Base-by-base conservation (phyloP, 1,140 invertebrate species). In the Drosophila lowei region DNA sequence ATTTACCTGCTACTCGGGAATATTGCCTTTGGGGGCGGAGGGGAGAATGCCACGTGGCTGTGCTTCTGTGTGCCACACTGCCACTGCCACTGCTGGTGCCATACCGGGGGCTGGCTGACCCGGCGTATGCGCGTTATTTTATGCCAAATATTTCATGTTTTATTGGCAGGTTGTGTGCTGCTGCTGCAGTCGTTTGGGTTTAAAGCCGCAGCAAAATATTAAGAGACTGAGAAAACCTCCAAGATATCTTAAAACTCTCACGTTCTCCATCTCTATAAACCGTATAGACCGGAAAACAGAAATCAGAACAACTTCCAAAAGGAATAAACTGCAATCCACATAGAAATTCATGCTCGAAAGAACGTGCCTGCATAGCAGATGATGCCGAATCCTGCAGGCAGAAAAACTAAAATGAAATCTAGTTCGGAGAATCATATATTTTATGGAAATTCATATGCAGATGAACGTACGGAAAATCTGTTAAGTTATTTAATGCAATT, bases 91-190 rank as follows among this genome's bases (percentile, higher is more conserved):
- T 38, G 9, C 34, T 38, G 11, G 2, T 30, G 30, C 30, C 30
- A 30, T 30, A 30, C 34, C 3, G 11, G 34, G 3, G 3, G 3
- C 34, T 38, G 34, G 34, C 46, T 56, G 38, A 61, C 63, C 70
- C 38, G 59, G 58, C 71, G 64, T 60, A 72, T 77, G 66, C 72
- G 60, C 75, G 56, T 59, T 74, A 74, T 77, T 70, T 75, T 71
- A 75, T 74, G 46, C 44, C 58, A 70, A 76, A 76, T 73, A 73
- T 72, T 76, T 76, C 55, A 68, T 77, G 65, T 60, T 68, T 48
- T 64, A 74, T 77, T 74, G 74, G 64, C 74, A 68, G 74, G 6
- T 48, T 25, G 42, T 38, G 46, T 28, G 6, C 30, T 38, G 16
- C 16, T 38, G 21, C 18, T 44, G 7, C 13, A n/a, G 9, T 44